These are phyloP conservation scores for Drosophila lacteicornis DNA, from an alignment of 1,140 invertebrate genomes.

Conservation along the genomic window DNA sequence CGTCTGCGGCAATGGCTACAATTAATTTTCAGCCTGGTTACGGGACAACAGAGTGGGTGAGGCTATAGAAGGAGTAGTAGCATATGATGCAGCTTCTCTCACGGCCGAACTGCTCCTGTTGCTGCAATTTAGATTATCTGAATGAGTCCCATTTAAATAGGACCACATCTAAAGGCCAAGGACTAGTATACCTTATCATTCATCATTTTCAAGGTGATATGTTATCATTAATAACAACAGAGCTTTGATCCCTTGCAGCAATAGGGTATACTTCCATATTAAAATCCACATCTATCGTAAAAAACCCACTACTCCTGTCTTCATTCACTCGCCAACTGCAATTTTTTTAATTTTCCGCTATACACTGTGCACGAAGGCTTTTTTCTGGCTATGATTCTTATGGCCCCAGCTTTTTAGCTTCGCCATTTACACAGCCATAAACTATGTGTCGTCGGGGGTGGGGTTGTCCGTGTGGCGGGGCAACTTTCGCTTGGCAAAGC, in stretches of 20 bases:
- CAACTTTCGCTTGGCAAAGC: constrained; percentile 59
- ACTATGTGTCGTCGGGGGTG: constrained; percentile 45
- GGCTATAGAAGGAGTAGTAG: neutral
- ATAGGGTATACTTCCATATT: too few relatives aligned
- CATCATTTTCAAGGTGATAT: too few relatives aligned
- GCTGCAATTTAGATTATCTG: too few relatives aligned
- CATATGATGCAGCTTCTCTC: neutral
- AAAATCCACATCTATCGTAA: neutral
- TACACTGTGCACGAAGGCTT: neutral
- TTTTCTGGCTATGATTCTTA: constrained; percentile 28
- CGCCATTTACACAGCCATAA: constrained; percentile 71
- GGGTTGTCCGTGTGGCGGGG: constrained; percentile 10
- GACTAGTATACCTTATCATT: too few relatives aligned
- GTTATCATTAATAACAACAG: too few relatives aligned
- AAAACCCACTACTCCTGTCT: neutral
- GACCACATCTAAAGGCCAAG: neutral
- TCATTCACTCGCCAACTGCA: too few relatives aligned
- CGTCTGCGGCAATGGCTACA: constrained; percentile 57
- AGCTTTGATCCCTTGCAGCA: too few relatives aligned
- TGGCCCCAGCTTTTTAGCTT: constrained; percentile 21
- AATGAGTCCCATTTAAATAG: neutral
- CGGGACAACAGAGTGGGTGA: constrained; percentile 38
- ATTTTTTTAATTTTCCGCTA: constrained; percentile 37
- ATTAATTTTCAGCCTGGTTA: constrained; percentile 68
- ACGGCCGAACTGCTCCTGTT: neutral